These are phyloP conservation scores for Brotula barbata DNA, from an alignment of 2,797 vertebrate species.

Conservation along the genomic window DNA sequence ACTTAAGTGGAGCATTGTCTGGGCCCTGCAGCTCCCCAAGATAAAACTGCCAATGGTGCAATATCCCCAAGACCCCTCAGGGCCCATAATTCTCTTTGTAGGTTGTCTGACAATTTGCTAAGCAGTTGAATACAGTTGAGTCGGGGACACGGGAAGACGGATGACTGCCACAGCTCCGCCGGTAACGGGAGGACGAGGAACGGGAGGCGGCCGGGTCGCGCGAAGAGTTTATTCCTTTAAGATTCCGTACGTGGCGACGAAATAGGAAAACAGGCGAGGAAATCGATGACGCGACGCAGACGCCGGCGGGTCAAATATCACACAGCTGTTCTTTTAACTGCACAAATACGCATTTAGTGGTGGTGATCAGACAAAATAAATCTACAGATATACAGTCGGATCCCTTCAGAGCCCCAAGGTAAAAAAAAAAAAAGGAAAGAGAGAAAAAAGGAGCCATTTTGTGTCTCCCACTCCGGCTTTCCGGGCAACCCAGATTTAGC, in stretches of 20 bases:
- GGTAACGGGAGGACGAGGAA: constrained; percentile 39
- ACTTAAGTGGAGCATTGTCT: constrained; percentile 74
- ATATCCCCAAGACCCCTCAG: constrained; percentile 75
- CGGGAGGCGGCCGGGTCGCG: constrained; percentile 44
- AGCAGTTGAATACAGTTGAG: constrained; percentile 65
- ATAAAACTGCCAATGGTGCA: constrained; percentile 79
- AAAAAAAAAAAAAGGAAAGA: constrained; percentile 30
- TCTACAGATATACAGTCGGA: constrained; percentile 28
- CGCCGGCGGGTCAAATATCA: constrained; percentile 18
- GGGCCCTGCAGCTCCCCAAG: constrained; percentile 69
- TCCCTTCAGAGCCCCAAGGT: constrained; percentile 28
- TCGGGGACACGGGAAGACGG: constrained; percentile 63
- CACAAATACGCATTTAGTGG: constrained; percentile 37
- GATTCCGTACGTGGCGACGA: constrained; percentile 22
- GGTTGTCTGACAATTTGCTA: constrained; percentile 78
- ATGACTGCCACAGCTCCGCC: constrained; percentile 43
- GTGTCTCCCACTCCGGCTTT: constrained; percentile 40
- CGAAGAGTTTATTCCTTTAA: constrained; percentile 32
- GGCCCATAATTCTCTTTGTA: constrained; percentile 80
- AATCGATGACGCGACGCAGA: neutral
- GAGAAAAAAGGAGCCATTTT: constrained; percentile 17
- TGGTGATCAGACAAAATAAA: constrained; percentile 32
- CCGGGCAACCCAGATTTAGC: constrained; percentile 60
- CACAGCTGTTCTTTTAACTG: constrained; percentile 24
- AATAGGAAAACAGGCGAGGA: constrained; percentile 10